A percentile compares a stretch with the other conserved stretches of the same genome.
Evolutionary conservation across 2,797 vertebrate species (phyloP).

Genomic region (Squalus acanthias): DNA sequence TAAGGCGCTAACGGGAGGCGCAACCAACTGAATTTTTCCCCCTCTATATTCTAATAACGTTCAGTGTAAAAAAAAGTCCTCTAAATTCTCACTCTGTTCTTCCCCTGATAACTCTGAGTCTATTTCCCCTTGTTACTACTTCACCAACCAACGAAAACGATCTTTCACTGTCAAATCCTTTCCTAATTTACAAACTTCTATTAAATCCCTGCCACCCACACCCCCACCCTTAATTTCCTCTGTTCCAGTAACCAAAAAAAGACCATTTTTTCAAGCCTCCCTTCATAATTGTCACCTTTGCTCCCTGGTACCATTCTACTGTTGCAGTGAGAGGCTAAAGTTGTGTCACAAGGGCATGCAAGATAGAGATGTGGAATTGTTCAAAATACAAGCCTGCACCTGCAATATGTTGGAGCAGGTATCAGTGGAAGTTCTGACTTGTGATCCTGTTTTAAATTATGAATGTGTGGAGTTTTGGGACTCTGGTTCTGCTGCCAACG

Average conservation of each 20-base stretch:
- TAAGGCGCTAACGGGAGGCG: too few relatives aligned
- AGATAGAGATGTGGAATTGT: not conserved
- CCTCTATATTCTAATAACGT: too few relatives aligned
- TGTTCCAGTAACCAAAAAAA: not conserved
- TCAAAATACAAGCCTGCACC: not conserved
- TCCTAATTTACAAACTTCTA: too few relatives aligned
- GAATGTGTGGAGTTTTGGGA: not conserved
- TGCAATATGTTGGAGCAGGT: not conserved
- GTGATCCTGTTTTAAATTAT: slow-evolving; percentile 3
- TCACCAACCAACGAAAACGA: too few relatives aligned
- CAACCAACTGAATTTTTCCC: too few relatives aligned
- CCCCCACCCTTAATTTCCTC: not conserved
- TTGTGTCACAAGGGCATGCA: not conserved
- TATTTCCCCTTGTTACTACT: not conserved
- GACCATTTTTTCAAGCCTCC: not conserved
- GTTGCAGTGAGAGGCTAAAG: not conserved
- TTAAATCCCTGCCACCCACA: not conserved
- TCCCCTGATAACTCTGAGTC: not conserved
- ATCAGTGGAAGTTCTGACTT: not conserved
- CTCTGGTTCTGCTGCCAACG: not conserved
- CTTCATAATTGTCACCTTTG: too few relatives aligned
- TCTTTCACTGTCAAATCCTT: too few relatives aligned
- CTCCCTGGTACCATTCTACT: not conserved
- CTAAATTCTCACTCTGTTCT: not conserved
- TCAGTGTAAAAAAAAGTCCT: too few relatives aligned